These are phyloP conservation scores for Microtus oregoni DNA, from an alignment of 2,113 vertebrate genomes.

Conservation along the genomic window DNA sequence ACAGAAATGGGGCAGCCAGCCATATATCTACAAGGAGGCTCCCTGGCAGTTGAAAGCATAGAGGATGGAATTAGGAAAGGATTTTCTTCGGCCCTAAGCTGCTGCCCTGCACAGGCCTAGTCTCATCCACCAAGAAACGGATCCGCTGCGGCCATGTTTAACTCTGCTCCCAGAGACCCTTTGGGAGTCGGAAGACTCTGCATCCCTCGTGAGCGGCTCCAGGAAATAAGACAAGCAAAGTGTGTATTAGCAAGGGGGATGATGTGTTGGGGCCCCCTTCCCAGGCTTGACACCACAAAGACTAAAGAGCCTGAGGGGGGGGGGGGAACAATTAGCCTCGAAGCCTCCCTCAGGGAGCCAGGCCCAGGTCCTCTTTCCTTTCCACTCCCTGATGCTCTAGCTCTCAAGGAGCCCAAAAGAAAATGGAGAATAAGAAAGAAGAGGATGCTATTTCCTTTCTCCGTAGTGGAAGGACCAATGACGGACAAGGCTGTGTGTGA, in stretches of 20 bases:
- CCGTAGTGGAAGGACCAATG: neutral
- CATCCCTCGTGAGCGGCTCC: no score
- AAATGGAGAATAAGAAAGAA: neutral
- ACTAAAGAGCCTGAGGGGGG: no score
- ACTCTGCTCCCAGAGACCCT: neutral
- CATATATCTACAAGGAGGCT: neutral
- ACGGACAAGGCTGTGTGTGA: neutral
- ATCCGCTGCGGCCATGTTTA: neutral
- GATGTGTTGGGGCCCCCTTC: neutral
- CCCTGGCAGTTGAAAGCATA: neutral
- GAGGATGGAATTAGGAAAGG: neutral
- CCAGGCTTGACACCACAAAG: neutral
- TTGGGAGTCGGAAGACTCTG: neutral
- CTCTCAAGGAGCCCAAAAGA: neutral
- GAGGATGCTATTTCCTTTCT: neutral
- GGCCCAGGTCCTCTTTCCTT: neutral
- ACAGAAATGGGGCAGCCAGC: neutral
- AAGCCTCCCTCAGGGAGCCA: neutral
- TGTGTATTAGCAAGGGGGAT: no score
- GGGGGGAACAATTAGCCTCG: neutral
- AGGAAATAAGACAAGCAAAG: neutral
- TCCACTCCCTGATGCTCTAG: neutral
- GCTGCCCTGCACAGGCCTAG: neutral
- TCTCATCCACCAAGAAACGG: neutral
- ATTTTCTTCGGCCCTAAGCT: neutral